phyloP scores from a whole-genome alignment of 2,113 vertebrate species.

The Hippocampus guttulatus region DNA sequence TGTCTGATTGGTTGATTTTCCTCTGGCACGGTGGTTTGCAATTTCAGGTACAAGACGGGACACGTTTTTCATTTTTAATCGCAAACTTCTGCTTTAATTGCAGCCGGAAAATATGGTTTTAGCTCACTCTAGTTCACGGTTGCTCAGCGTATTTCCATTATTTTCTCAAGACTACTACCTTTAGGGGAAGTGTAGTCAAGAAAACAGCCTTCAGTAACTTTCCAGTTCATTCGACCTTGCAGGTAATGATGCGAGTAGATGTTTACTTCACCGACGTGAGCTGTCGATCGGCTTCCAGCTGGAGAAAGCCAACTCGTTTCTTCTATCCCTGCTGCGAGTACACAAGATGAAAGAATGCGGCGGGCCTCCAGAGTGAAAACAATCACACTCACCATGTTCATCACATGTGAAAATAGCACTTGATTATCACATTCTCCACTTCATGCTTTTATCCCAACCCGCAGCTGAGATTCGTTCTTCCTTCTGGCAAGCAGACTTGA shows the following conservation, averaged over 20 bases:
- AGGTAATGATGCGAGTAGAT: conserved; percentile 9
- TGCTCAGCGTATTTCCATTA: neutral
- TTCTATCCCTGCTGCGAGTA: neutral
- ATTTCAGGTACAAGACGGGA: neutral
- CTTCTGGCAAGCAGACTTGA: conserved; percentile 19
- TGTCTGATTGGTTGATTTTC: no score
- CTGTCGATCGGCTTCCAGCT: conserved; percentile 37
- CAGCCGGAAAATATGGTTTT: neutral
- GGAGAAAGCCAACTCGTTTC: conserved; percentile 19
- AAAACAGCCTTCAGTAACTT: conserved; percentile 5
- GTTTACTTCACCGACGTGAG: conserved; percentile 54
- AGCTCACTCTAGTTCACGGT: no score
- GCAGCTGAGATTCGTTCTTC: conserved; percentile 29
- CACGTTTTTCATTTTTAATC: no score
- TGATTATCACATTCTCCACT: conserved; percentile 39
- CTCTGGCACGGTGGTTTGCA: neutral
- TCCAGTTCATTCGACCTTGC: conserved; percentile 16
- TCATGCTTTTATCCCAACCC: conserved; percentile 31
- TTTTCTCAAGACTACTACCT: neutral
- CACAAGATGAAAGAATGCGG: conserved; percentile 18
- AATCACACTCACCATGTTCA: conserved; percentile 41
- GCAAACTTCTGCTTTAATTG: neutral
- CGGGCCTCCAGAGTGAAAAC: conserved; percentile 37
- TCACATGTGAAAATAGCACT: conserved; percentile 33
- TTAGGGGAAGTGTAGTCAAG: neutral